Evolutionary conservation across 2,888 invertebrate genomes (phyloP).

Genomic region (Lithophane socia): DNA sequence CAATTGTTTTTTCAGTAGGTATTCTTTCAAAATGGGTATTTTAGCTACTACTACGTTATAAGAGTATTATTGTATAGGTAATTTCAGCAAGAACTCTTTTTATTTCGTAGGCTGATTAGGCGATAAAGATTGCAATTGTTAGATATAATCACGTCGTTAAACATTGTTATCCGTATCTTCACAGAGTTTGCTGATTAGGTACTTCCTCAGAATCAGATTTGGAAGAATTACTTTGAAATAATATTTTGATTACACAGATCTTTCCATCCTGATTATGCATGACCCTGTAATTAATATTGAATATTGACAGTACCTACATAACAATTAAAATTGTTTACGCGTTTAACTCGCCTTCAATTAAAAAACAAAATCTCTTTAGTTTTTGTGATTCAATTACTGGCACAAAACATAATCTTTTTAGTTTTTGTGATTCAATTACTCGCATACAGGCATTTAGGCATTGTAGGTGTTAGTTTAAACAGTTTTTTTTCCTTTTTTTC

Average conservation of each 20-base stretch:
- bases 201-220: conserved; percentile 38
- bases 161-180: conserved; percentile 48
- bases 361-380: conserved; percentile 1
- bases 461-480: conserved; percentile 12
- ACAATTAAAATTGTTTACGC: conserved; percentile 8
- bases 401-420: not conserved
- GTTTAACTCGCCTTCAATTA: not conserved
- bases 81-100: conserved; percentile 3
- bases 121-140: conserved; percentile 32
- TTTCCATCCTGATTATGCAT: conserved; percentile 11
- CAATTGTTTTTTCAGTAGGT: not conserved
- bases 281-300: not conserved
- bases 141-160: conserved; percentile 37
- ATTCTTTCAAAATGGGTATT: no score
- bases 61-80: not conserved
- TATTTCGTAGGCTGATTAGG: conserved; percentile 30
- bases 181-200: conserved; percentile 39
- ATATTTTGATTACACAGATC: conserved; percentile 17
- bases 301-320: conserved; percentile 9
- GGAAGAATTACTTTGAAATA: conserved; percentile 20
- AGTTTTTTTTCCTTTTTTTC: not conserved
- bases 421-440: conserved; percentile 6
- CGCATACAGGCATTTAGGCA: not conserved
- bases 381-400: conserved; percentile 23
- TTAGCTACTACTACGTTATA: not conserved